These are phyloP conservation scores for Heterodera filipjevi DNA, from an alignment of 2,888 invertebrate species.

Conservation along the genomic window DNA sequence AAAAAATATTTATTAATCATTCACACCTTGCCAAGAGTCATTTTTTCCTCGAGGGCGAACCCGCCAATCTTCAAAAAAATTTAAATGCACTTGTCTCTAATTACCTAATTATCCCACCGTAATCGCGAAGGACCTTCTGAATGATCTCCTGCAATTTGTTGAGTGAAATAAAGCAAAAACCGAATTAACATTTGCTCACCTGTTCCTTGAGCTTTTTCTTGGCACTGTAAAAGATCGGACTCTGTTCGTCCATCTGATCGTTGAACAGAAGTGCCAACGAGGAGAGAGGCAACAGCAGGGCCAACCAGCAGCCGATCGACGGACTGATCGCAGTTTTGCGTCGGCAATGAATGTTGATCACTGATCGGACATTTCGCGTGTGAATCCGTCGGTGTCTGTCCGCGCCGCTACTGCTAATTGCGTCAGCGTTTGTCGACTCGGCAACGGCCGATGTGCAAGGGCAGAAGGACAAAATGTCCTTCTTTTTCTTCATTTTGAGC, in stretches of 20 bases:
- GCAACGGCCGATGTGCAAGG: not conserved
- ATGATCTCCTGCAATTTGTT: slow-evolving; percentile 19
- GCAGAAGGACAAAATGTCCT: not conserved
- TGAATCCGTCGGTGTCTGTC: not conserved
- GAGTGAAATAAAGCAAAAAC: not conserved
- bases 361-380: not conserved
- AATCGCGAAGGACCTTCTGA: slow-evolving; percentile 25
- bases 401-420: no score
- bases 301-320: not conserved
- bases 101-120: not conserved
- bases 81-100: not conserved
- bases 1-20: slow-evolving; percentile 6
- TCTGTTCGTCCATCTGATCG: not conserved
- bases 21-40: slow-evolving; percentile 59
- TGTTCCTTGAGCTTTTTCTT: slow-evolving; percentile 62
- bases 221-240: slow-evolving; percentile 34
- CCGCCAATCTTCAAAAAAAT: slow-evolving; percentile 52
- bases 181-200: slow-evolving; percentile 21
- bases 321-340: not conserved
- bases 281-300: slow-evolving; percentile 5
- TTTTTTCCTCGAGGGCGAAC: slow-evolving; percentile 61
- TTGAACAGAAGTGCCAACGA: not conserved
- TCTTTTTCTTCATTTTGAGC: not conserved
- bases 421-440: not conserved
- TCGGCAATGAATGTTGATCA: not conserved